Conservation (phyloP, 1,140 invertebrate species). For the Caerostris extrusa region DNA sequence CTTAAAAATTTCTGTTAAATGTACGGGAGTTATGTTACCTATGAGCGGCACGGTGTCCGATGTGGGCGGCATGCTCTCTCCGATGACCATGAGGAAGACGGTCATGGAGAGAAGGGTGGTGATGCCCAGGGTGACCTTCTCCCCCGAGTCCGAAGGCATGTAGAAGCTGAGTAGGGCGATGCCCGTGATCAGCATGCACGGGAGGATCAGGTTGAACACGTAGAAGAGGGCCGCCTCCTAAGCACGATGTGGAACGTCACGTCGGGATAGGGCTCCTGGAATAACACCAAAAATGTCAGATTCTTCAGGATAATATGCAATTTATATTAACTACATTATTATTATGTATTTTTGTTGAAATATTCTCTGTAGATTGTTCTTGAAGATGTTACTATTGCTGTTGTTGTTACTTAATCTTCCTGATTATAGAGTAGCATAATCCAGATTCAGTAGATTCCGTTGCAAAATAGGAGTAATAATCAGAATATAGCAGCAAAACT, state of each 20-base stretch:
- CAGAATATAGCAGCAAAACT: no score
- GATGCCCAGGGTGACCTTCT: conserved; percentile 85
- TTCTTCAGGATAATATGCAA: no score
- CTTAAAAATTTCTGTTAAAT: no score
- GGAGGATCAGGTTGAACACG: conserved; percentile 85
- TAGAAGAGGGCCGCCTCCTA: conserved; percentile 83
- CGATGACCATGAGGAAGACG: conserved; percentile 85
- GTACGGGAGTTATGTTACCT: conserved; percentile 80
- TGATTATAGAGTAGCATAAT: no score
- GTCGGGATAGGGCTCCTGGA: conserved; percentile 84
- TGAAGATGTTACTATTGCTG: no score
- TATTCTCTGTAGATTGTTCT: no score
- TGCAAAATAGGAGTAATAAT: no score
- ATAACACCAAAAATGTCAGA: no score
- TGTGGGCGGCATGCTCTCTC: conserved; percentile 85
- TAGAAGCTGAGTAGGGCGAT: conserved; percentile 85
- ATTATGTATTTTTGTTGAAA: no score
- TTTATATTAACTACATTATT: no score
- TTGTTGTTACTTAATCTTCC: no score
- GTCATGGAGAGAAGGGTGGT: conserved; percentile 85
- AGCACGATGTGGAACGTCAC: conserved; percentile 83
- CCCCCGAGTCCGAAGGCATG: conserved; percentile 85
- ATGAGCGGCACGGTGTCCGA: conserved; percentile 85
- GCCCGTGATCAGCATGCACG: conserved; percentile 85
- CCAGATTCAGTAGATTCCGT: no score